Conservation (phyloP, 2,797 vertebrate genomes). For the Apogon hyalosoma region DNA sequence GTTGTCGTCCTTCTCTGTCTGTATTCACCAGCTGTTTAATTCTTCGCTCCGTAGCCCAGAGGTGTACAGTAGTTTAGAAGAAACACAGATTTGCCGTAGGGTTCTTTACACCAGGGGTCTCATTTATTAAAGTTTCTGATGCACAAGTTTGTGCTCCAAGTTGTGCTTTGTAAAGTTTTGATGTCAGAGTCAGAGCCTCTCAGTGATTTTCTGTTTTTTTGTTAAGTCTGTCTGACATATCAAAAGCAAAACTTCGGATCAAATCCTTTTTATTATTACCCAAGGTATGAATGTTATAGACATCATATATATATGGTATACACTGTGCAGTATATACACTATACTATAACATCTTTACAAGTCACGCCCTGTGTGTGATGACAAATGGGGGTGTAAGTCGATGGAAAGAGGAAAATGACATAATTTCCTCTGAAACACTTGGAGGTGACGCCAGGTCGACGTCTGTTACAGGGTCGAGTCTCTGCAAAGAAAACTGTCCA, state of each 20-base stretch:
- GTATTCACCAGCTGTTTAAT: not conserved
- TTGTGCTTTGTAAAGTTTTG: slow-evolving; percentile 51
- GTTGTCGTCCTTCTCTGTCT: not conserved
- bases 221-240: slow-evolving; percentile 24
- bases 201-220: not conserved
- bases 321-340: slow-evolving; percentile 55
- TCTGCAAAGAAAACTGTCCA: slow-evolving; percentile 1
- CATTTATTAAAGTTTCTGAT: slow-evolving; percentile 62
- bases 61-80: slow-evolving; percentile 24
- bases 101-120: slow-evolving; percentile 62
- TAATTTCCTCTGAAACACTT: slow-evolving; percentile 5
- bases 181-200: slow-evolving; percentile 34
- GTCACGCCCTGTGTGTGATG: slow-evolving; percentile 11
- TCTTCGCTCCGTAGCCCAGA: slow-evolving; percentile 7
- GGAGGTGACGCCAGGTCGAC: not conserved
- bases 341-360: slow-evolving; percentile 50
- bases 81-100: slow-evolving; percentile 35
- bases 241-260: slow-evolving; percentile 45
- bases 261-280: slow-evolving; percentile 50
- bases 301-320: slow-evolving; percentile 56
- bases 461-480: slow-evolving; percentile 10
- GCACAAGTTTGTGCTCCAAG: slow-evolving; percentile 34
- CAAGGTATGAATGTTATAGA: slow-evolving; percentile 49
- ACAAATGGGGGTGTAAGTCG: slow-evolving; percentile 1
- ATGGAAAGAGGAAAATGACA: not conserved